phyloP scores from a whole-genome alignment of 2,888 invertebrate genomes.

The Dryobota labecula region DNA sequence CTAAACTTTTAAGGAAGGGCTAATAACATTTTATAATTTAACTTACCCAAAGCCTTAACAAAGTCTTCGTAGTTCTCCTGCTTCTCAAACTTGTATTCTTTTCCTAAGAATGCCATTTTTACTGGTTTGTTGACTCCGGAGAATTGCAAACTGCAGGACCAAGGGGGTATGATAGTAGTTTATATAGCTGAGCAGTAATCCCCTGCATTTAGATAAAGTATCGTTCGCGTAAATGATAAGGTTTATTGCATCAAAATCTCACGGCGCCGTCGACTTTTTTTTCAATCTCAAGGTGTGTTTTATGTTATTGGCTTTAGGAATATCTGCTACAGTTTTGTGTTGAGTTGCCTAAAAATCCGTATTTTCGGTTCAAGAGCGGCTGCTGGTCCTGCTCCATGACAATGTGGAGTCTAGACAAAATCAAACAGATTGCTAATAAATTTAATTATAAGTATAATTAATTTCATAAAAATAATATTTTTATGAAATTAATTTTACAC shows the following conservation, averaged over 20 bases:
- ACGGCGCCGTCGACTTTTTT: background rate
- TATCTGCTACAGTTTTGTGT: background rate
- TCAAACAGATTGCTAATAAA: no score
- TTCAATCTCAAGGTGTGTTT: conserved; percentile 26
- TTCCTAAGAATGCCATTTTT: conserved; percentile 76
- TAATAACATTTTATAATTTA: background rate
- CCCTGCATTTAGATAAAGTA: conserved; percentile 37
- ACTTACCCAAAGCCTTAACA: conserved; percentile 70
- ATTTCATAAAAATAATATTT: no score
- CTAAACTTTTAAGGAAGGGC: background rate
- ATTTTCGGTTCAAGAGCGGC: background rate
- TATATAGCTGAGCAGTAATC: conserved; percentile 56
- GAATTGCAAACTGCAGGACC: conserved; percentile 30
- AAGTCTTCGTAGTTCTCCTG: conserved; percentile 75
- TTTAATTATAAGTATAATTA: no score
- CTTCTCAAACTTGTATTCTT: conserved; percentile 69
- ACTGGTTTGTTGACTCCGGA: conserved; percentile 2
- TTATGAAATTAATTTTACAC: no score
- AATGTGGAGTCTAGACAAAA: no score
- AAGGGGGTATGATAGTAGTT: background rate
- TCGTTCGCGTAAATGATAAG: conserved; percentile 44
- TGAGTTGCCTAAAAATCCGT: background rate
- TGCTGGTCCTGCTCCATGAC: no score
- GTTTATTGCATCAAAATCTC: conserved; percentile 53
- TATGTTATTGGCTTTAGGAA: background rate